phyloP scores from a whole-genome alignment of 2,888 invertebrate genomes.

The Nephrocerus scutellatus region DNA sequence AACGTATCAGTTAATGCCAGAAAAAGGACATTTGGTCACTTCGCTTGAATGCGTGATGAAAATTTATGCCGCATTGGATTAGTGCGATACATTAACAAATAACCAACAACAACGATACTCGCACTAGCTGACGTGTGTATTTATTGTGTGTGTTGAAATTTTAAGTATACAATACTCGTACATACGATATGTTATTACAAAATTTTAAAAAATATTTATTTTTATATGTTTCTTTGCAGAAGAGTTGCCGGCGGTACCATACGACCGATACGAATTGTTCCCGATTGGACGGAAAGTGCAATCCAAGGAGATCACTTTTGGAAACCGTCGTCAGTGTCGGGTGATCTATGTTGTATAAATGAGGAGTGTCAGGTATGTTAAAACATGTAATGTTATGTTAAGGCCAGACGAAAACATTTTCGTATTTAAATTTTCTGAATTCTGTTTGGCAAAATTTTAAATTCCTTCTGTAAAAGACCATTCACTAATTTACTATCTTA shows the following conservation, averaged over 20 bases:
- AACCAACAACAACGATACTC: no score
- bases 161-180: no score
- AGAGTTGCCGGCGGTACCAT: slow-evolving; percentile 47
- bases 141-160: no score
- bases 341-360: slow-evolving; percentile 89
- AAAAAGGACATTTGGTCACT: no score
- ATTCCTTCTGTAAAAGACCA: not conserved
- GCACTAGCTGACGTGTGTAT: no score
- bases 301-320: slow-evolving; percentile 88
- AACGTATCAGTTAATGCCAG: no score
- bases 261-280: slow-evolving; percentile 66
- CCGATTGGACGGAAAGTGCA: slow-evolving; percentile 83
- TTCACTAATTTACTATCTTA: no score
- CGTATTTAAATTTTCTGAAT: not conserved
- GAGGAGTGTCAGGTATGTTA: slow-evolving; percentile 78
- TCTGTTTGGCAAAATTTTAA: not conserved
- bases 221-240: slow-evolving; percentile 38
- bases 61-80: no score
- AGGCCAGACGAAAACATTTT: not conserved
- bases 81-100: no score
- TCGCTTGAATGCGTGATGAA: no score
- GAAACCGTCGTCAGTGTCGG: slow-evolving; percentile 85
- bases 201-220: slow-evolving; percentile 3
- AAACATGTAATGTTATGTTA: not conserved
- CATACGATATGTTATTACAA: no score